Conservation (phyloP, 2,888 invertebrate genomes). For the Lordiphosa andalusiaca region DNA sequence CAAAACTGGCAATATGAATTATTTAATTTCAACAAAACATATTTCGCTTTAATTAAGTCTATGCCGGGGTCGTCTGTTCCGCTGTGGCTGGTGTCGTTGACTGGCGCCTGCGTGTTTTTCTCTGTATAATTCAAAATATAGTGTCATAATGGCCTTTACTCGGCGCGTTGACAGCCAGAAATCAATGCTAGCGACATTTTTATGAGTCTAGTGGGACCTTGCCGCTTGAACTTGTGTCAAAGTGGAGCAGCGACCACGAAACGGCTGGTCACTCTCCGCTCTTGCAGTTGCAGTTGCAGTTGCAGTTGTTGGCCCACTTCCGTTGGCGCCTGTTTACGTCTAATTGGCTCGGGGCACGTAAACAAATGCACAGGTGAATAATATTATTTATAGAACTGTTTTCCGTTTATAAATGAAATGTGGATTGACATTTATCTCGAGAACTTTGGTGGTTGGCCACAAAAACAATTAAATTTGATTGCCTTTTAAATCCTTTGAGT, state of each 20-base stretch:
- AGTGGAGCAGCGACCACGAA: slow-evolving; percentile 46
- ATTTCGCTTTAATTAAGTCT: slow-evolving; percentile 19
- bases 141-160: slow-evolving; percentile 62
- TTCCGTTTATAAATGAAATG: background rate
- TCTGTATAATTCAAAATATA: slow-evolving; percentile 35
- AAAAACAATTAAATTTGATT: slow-evolving; percentile 72
- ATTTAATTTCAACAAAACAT: slow-evolving; percentile 57
- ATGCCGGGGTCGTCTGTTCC: slow-evolving; percentile 38
- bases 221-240: slow-evolving; percentile 70
- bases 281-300: background rate
- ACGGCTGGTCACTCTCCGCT: slow-evolving; percentile 29
- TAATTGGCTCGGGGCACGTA: slow-evolving; percentile 56
- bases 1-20: slow-evolving; percentile 65
- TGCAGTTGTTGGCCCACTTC: slow-evolving; percentile 54
- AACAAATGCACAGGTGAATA: slow-evolving; percentile 62
- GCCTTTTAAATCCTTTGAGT: slow-evolving; percentile 58
- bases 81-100: slow-evolving; percentile 21
- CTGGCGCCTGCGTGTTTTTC: slow-evolving; percentile 45
- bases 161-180: slow-evolving; percentile 66
- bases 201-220: slow-evolving; percentile 50
- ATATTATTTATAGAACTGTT: slow-evolving; percentile 56
- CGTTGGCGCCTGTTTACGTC: slow-evolving; percentile 65
- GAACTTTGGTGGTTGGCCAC: slow-evolving; percentile 50
- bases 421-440: slow-evolving; percentile 8
- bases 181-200: slow-evolving; percentile 58